Percentiles rank a stretch among this genome's conserved stretches.
These are phyloP conservation scores for Serrognathus titanus DNA, from an alignment of 2,888 invertebrate genomes.

Conservation along the genomic window DNA sequence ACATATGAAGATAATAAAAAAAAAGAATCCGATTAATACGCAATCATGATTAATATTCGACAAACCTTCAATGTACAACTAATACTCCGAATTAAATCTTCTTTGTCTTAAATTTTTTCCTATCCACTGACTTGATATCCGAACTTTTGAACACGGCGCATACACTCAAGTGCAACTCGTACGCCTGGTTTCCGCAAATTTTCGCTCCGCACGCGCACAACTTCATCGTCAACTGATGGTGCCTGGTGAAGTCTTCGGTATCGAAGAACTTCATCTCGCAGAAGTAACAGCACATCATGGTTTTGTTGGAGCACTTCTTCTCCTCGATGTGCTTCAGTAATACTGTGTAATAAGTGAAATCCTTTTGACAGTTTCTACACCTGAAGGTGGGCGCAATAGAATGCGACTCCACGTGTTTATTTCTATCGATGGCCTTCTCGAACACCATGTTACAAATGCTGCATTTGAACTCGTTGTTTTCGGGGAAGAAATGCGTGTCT, in stretches of 20 bases:
- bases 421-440: conserved; percentile 18
- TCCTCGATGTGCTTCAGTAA: conserved; percentile 20
- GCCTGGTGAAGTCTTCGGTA: conserved; percentile 12
- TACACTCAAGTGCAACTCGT: conserved; percentile 14
- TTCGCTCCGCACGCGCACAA: conserved; percentile 11
- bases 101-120: not conserved
- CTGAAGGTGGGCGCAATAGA: conserved; percentile 18
- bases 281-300: conserved; percentile 11
- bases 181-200: conserved; percentile 18
- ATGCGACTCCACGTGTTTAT: conserved; percentile 23
- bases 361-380: conserved; percentile 17
- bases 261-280: conserved; percentile 16
- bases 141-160: conserved; percentile 5
- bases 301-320: conserved; percentile 9
- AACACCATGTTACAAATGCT: conserved; percentile 22
- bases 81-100: not conserved
- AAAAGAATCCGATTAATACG: conserved; percentile 5
- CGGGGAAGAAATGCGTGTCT: conserved; percentile 20
- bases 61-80: not conserved
- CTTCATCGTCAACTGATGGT: conserved; percentile 17
- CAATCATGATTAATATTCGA: conserved; percentile 1
- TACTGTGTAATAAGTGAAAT: conserved; percentile 21
- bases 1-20: conserved; percentile 8
- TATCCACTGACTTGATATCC: no score
- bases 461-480: conserved; percentile 20